These are phyloP conservation scores for Atherinosoma microstoma DNA, from an alignment of 2,797 vertebrate species.

Conservation along the genomic window DNA sequence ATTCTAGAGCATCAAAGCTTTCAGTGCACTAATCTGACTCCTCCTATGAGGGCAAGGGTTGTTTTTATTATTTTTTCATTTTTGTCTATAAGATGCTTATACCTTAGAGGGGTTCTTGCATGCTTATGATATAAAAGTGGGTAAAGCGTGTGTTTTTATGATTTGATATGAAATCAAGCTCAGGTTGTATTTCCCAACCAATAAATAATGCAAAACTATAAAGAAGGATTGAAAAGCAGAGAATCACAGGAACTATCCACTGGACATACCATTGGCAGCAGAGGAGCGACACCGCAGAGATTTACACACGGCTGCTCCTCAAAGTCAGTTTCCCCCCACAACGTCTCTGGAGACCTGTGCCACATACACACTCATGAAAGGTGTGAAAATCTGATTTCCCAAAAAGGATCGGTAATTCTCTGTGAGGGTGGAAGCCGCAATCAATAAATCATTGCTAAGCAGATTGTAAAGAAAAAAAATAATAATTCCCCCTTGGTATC, in stretches of 20 bases:
- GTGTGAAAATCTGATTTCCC: slow-evolving; percentile 99
- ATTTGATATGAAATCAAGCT: slow-evolving; percentile 60
- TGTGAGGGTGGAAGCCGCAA: slow-evolving; percentile 92
- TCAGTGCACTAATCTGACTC: slow-evolving; percentile 93
- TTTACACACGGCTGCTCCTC: slow-evolving; percentile 87
- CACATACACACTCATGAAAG: slow-evolving; percentile 90
- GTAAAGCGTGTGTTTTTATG: slow-evolving; percentile 45
- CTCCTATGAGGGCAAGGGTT: slow-evolving; percentile 89
- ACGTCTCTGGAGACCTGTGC: slow-evolving; percentile 85
- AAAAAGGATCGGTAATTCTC: slow-evolving; percentile 99
- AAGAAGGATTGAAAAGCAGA: slow-evolving; percentile 45
- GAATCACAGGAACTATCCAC: slow-evolving; percentile 51
- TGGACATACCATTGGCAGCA: slow-evolving; percentile 83
- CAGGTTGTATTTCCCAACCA: slow-evolving; percentile 58
- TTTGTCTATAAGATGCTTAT: slow-evolving; percentile 63
- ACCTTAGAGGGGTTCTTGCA: slow-evolving; percentile 50
- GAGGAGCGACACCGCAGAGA: slow-evolving; percentile 86
- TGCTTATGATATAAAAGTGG: slow-evolving; percentile 53
- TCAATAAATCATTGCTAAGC: slow-evolving; percentile 99
- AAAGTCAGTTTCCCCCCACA: slow-evolving; percentile 91
- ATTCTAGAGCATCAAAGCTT: slow-evolving; percentile 95
- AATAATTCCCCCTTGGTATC: slow-evolving; percentile 91
- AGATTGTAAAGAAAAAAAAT: slow-evolving; percentile 96
- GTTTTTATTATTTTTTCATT: slow-evolving; percentile 77
- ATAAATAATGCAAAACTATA: slow-evolving; percentile 74